These are phyloP conservation scores for Lucilia sericata DNA, from an alignment of 1,140 invertebrate genomes.

Conservation along the genomic window DNA sequence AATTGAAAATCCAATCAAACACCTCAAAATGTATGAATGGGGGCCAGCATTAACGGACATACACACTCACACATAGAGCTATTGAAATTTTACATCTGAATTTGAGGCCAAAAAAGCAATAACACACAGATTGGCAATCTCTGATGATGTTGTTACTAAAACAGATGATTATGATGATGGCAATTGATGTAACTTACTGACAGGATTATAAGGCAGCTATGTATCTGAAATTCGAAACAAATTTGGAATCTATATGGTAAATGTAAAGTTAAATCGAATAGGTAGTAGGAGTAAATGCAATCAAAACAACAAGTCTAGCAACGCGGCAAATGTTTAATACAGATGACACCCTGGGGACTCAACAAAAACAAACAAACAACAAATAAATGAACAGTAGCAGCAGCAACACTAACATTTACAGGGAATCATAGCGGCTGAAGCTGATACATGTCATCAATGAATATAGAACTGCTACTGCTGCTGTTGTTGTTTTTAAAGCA, in stretches of 20 bases:
- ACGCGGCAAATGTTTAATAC: conserved; percentile 58
- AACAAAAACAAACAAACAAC: not conserved
- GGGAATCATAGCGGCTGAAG: conserved; percentile 26
- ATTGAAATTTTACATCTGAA: not conserved
- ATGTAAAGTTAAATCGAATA: not conserved
- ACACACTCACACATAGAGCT: not conserved
- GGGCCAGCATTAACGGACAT: not conserved
- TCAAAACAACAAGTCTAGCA: conserved; percentile 51
- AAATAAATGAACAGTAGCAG: too few relatives aligned
- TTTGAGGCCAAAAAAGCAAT: conserved; percentile 22
- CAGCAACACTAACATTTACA: not conserved
- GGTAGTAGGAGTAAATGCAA: conserved; percentile 56
- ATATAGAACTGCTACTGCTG: not conserved
- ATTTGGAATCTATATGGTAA: not conserved
- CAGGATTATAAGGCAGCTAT: not conserved
- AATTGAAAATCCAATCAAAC: conserved; percentile 69
- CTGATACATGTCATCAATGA: conserved; percentile 36
- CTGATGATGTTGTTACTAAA: not conserved
- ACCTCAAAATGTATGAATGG: conserved; percentile 56
- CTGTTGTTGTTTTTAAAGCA: conserved; percentile 50
- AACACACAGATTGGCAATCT: conserved; percentile 2
- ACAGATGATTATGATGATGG: conserved; percentile 60
- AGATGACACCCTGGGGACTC: conserved; percentile 65
- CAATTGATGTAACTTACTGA: conserved; percentile 52
- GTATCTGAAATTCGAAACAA: not conserved